A percentile compares a stretch with the other conserved stretches of the same genome.
These are phyloP conservation scores for Dicrurus megarhynchus DNA, from an alignment of 2,113 vertebrate species.

Conservation along the genomic window DNA sequence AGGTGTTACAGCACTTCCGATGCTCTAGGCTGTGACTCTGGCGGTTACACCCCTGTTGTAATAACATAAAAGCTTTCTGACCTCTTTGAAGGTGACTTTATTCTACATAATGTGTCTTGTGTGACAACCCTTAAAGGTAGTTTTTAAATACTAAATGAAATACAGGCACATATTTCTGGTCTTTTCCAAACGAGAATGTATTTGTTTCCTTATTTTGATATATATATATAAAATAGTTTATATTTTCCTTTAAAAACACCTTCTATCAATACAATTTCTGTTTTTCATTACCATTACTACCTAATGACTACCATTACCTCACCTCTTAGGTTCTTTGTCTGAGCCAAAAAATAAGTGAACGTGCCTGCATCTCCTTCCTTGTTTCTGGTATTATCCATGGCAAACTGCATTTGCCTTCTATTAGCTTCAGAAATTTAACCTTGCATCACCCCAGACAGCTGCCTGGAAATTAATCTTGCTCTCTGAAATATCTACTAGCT, in stretches of 20 bases:
- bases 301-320: background rate
- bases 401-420: background rate
- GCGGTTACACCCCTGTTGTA: background rate
- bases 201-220: background rate
- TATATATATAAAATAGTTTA: background rate
- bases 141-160: background rate
- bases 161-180: background rate
- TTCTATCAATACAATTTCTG: background rate
- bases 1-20: background rate
- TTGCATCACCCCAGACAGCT: constrained; percentile 2
- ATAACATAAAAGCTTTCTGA: background rate
- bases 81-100: constrained; percentile 8
- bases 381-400: background rate
- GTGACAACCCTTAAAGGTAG: background rate
- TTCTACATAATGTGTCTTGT: background rate
- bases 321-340: background rate
- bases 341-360: background rate
- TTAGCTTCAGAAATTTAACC: constrained; percentile 19
- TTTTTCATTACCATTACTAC: background rate
- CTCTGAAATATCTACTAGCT: background rate
- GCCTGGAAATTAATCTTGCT: constrained; percentile 13
- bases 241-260: background rate
- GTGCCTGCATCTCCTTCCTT: background rate
- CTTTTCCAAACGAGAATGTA: background rate
- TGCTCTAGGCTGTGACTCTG: background rate